Conservation (phyloP, 1,140 invertebrate species). For the Saccostrea glomerata region DNA sequence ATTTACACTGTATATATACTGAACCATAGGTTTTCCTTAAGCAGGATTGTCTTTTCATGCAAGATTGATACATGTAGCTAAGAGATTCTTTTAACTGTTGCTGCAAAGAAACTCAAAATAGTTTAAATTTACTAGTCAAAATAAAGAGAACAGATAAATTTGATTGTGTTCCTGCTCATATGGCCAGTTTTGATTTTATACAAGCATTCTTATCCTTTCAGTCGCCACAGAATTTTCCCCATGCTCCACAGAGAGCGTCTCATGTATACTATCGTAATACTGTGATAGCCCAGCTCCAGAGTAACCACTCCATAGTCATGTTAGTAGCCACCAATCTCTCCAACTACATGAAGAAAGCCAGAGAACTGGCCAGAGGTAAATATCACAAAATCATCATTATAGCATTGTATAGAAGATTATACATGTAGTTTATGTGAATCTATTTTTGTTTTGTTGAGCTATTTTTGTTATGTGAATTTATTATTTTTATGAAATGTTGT, state of each 20-base stretch:
- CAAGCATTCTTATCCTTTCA: slow-evolving; percentile 58
- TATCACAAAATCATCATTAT: not conserved
- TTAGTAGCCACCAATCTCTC: slow-evolving; percentile 96
- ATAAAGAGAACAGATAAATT: no score
- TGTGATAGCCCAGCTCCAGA: slow-evolving; percentile 94
- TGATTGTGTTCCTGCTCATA: not conserved
- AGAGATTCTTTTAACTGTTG: no score
- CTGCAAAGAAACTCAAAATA: no score
- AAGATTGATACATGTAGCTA: not conserved
- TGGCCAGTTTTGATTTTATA: not conserved
- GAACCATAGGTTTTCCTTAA: not conserved
- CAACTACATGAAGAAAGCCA: slow-evolving; percentile 92
- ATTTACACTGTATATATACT: not conserved
- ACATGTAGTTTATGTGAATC: no score
- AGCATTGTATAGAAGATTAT: no score
- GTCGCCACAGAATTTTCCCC: slow-evolving; percentile 85
- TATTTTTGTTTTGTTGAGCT: no score
- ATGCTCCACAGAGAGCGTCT: slow-evolving; percentile 79
- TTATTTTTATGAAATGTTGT: slow-evolving; percentile 30
- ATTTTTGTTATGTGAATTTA: not conserved
- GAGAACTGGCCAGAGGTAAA: slow-evolving; percentile 84
- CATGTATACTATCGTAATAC: slow-evolving; percentile 84
- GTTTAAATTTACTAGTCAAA: no score
- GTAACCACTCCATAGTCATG: slow-evolving; percentile 94
- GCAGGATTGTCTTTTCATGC: not conserved